Percentiles rank a stretch among this genome's conserved stretches.
Conservation (phyloP, 2,113 vertebrate genomes). For the Notechis scutatus region DNA sequence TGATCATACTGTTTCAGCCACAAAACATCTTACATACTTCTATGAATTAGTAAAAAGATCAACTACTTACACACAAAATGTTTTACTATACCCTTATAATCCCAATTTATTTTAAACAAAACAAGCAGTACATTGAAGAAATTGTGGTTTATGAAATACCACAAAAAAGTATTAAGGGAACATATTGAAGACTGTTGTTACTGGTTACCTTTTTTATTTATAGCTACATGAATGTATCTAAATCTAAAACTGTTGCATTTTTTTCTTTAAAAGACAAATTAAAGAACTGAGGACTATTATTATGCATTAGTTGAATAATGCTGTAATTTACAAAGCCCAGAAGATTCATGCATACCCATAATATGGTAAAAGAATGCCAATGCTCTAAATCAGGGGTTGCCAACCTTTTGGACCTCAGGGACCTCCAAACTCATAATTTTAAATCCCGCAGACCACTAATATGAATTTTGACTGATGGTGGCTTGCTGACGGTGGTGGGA, state of each 20-base stretch:
- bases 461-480: too few relatives aligned
- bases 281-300: background rate
- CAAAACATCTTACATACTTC: background rate
- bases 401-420: too few relatives aligned
- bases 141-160: background rate
- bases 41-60: background rate
- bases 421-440: too few relatives aligned
- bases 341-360: background rate
- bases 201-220: background rate
- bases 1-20: background rate
- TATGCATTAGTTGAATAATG: background rate
- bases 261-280: background rate
- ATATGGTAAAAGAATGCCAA: background rate
- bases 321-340: background rate
- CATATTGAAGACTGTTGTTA: background rate
- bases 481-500: too few relatives aligned
- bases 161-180: background rate
- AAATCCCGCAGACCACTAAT: too few relatives aligned
- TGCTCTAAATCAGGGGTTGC: background rate
- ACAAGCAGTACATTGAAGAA: background rate
- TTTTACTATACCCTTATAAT: background rate
- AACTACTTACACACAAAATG: background rate
- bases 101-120: background rate
- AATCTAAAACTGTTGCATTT: background rate
- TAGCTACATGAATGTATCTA: background rate